These are phyloP conservation scores for Carollia perspicillata DNA, from an alignment of 2,113 vertebrate genomes.

Conservation along the genomic window DNA sequence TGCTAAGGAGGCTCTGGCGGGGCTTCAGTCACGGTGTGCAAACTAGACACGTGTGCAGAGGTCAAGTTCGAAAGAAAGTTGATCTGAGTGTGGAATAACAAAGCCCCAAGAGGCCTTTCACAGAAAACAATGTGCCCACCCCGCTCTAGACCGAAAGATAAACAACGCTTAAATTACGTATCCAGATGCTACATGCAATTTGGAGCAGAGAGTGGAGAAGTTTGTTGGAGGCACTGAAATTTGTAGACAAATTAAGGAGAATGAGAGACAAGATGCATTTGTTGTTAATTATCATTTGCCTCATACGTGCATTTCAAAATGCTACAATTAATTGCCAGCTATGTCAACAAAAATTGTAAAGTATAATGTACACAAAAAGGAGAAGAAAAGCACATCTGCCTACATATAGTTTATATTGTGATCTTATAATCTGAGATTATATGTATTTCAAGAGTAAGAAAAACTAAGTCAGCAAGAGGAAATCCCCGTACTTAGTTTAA, in stretches of 20 bases:
- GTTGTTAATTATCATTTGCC: constrained; percentile 9
- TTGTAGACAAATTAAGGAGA: constrained; percentile 12
- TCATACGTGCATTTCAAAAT: constrained; percentile 16
- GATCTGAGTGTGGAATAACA: not conserved
- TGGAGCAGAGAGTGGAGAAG: not conserved
- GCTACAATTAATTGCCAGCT: not conserved
- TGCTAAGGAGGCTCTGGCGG: not conserved
- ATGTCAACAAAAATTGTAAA: constrained; percentile 19
- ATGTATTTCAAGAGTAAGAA: constrained; percentile 26
- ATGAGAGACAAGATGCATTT: not conserved
- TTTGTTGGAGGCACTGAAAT: not conserved
- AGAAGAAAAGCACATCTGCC: not conserved
- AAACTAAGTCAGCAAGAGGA: constrained; percentile 35
- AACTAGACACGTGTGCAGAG: not conserved
- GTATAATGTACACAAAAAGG: not conserved
- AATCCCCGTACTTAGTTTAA: constrained; percentile 34
- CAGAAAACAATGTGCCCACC: not conserved
- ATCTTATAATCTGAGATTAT: constrained; percentile 7
- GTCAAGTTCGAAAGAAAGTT: not conserved
- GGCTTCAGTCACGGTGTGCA: accelerated
- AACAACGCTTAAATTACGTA: not conserved
- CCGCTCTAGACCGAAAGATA: not conserved
- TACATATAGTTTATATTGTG: constrained; percentile 11
- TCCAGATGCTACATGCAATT: not conserved
- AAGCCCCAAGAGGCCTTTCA: not conserved